These are phyloP conservation scores for Alouatta caraya DNA, from an alignment of 2,797 vertebrate genomes.

Conservation along the genomic window DNA sequence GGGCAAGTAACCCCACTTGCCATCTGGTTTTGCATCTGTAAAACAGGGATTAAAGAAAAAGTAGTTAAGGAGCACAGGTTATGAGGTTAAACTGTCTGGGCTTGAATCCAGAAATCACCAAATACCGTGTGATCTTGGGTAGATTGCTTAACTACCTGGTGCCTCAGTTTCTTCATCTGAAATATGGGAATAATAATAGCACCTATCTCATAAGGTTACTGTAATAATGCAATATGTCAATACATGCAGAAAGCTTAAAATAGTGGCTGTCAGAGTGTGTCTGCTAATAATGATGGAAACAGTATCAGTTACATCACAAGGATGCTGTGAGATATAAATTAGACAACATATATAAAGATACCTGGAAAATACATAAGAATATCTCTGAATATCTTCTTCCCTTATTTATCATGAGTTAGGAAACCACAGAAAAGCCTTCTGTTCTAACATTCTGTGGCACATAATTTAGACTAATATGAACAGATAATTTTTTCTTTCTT, in stretches of 20 bases:
- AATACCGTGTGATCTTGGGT: not conserved
- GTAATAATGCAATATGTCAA: not conserved
- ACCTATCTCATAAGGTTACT: not conserved
- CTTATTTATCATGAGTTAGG: not conserved
- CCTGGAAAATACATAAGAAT: not conserved
- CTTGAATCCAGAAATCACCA: no score
- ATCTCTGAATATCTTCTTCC: not conserved
- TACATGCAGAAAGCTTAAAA: not conserved
- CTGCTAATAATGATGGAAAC: not conserved
- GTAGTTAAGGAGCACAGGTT: no score
- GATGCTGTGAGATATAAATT: not conserved
- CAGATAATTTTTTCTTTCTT: not conserved
- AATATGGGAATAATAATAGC: not conserved
- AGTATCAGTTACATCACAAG: not conserved
- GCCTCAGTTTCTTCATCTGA: not conserved
- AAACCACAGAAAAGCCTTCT: not conserved
- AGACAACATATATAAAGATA: not conserved
- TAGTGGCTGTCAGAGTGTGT: not conserved
- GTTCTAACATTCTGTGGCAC: not conserved
- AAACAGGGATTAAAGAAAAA: not conserved
- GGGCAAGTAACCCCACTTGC: not conserved
- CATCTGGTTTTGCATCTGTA: not conserved
- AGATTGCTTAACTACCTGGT: not conserved
- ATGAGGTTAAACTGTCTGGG: not conserved
- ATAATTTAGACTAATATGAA: not conserved